These are phyloP conservation scores for Elysia crispata DNA, from an alignment of 2,888 invertebrate species.

Conservation along the genomic window DNA sequence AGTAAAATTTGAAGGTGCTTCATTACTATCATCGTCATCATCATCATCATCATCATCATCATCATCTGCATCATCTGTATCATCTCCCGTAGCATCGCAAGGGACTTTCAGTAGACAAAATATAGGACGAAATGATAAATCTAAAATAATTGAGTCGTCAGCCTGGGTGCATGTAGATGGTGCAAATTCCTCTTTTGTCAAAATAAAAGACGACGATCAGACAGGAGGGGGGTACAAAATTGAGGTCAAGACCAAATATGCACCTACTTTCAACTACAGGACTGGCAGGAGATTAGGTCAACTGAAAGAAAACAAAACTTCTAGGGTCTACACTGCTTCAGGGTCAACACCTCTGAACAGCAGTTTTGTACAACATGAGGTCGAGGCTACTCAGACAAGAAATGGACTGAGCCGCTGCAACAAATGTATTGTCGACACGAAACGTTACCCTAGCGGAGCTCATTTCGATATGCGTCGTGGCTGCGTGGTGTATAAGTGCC, in stretches of 20 bases:
- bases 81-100: not conserved
- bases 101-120: too few relatives aligned
- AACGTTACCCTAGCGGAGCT: conserved; percentile 46
- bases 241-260: conserved; percentile 34
- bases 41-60: conserved; percentile 10
- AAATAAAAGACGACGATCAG: not conserved
- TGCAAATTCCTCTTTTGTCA: conserved; percentile 3
- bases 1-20: not conserved
- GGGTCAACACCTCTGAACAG: not conserved
- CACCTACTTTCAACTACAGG: not conserved
- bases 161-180: conserved; percentile 43
- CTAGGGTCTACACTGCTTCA: conserved; percentile 11
- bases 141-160: conserved; percentile 23
- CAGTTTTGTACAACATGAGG: too few relatives aligned
- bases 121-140: too few relatives aligned
- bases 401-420: too few relatives aligned
- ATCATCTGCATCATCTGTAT: conserved; percentile 1
- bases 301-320: not conserved
- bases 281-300: not conserved
- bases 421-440: conserved; percentile 33
- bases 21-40: conserved; percentile 16
- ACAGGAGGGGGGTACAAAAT: conserved; percentile 39
- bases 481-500: conserved; percentile 55
- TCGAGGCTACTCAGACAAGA: too few relatives aligned
- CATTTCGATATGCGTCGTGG: conserved; percentile 55